Evolutionary conservation across 2,888 invertebrate species (phyloP).

Genomic region (Caenorhabditis japonica): DNA sequence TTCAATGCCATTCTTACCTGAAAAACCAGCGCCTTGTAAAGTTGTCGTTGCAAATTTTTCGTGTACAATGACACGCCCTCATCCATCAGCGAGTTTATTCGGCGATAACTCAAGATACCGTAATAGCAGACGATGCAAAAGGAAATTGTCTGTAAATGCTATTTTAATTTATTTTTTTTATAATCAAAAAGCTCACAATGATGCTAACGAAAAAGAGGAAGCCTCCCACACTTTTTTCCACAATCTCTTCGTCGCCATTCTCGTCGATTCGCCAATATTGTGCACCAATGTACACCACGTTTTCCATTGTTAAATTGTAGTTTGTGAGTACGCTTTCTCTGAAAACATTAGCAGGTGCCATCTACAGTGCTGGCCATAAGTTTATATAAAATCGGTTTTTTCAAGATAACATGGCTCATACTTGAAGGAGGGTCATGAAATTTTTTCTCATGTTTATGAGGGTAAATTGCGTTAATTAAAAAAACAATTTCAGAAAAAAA

Average conservation of each 20-base stretch:
- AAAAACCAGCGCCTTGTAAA: slow-evolving; percentile 29
- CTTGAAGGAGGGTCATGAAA: too few species aligned
- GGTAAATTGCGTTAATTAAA: too few species aligned
- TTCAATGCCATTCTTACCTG: slow-evolving; percentile 10
- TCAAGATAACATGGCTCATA: too few species aligned
- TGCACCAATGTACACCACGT: slow-evolving; percentile 17
- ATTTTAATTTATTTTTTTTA: neutral
- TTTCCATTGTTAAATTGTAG: slow-evolving; percentile 26
- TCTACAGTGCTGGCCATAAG: too few species aligned
- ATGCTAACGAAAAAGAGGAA: slow-evolving; percentile 8
- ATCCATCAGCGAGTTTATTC: slow-evolving; percentile 26
- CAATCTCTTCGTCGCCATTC: slow-evolving; percentile 19
- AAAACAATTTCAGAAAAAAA: too few species aligned
- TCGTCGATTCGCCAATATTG: slow-evolving; percentile 10
- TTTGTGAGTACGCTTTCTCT: slow-evolving; percentile 25
- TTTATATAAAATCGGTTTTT: too few species aligned
- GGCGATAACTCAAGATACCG: slow-evolving; percentile 21
- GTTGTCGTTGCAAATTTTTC: slow-evolving; percentile 30
- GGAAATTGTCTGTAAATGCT: slow-evolving; percentile 18
- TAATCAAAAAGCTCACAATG: slow-evolving; percentile 10
- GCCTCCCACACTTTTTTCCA: slow-evolving; percentile 8
- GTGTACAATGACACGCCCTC: slow-evolving; percentile 34
- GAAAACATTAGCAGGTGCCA: too few species aligned
- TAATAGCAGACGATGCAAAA: slow-evolving; percentile 32
- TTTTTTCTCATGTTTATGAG: too few species aligned